Conservation (phyloP, 2,888 invertebrate species). For the Slavum lentiscoides region DNA sequence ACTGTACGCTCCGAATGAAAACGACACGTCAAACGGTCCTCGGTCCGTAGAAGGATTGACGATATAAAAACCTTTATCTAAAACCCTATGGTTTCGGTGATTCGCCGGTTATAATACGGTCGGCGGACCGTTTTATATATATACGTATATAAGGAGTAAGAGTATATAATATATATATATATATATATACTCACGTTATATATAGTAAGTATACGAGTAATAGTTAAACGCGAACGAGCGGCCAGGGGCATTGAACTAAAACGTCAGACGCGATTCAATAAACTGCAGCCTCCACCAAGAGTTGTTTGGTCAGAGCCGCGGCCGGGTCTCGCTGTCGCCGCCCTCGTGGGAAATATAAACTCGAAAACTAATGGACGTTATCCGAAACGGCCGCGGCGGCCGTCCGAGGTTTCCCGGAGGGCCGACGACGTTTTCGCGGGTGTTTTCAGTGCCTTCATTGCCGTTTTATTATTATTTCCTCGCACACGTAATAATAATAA, state of each 20-base stretch:
- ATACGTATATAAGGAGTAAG: background rate
- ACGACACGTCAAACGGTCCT: background rate
- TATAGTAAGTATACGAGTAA: constrained; percentile 2
- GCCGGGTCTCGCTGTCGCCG: constrained; percentile 7
- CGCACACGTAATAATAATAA: too few relatives aligned
- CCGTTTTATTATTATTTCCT: too few relatives aligned
- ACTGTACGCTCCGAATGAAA: too few relatives aligned
- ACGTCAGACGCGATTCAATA: constrained; percentile 50
- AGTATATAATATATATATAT: too few relatives aligned
- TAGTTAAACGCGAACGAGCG: background rate
- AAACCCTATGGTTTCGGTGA: background rate
- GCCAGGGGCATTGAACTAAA: constrained; percentile 42
- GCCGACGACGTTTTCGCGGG: background rate
- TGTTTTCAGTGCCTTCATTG: constrained; percentile 23
- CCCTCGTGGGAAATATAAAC: constrained; percentile 52
- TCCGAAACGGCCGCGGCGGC: constrained; percentile 19
- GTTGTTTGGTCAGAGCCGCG: constrained; percentile 30
- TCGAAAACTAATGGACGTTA: constrained; percentile 51
- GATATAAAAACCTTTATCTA: too few relatives aligned
- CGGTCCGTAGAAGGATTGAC: background rate
- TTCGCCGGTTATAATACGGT: background rate
- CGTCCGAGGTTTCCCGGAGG: constrained; percentile 28
- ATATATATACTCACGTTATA: too few relatives aligned
- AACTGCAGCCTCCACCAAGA: constrained; percentile 17
- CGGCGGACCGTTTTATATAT: background rate